phyloP scores from a whole-genome alignment of 1,140 invertebrate species.

The Medauroidea extradentata region DNA sequence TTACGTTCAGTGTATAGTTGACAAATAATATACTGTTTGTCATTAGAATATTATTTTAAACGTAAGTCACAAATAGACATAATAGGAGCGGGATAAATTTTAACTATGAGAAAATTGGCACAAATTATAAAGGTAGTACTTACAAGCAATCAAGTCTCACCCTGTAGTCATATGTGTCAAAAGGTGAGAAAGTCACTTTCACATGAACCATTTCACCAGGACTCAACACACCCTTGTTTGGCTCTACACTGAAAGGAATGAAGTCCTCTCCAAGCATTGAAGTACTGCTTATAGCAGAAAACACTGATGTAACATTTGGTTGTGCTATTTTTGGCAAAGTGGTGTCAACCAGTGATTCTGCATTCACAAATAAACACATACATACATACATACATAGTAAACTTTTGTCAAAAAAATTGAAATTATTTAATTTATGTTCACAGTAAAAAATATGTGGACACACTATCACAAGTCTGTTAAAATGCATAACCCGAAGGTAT shows the following conservation, averaged over 20 bases:
- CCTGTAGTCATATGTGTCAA: slow-evolving; percentile 36
- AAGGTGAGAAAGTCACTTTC: slow-evolving; percentile 31
- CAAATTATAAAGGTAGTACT: too few species aligned
- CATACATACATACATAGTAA: neutral
- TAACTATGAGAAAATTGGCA: too few species aligned
- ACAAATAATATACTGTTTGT: too few species aligned
- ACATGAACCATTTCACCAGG: slow-evolving; percentile 24
- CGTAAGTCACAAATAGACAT: too few species aligned
- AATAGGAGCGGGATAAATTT: too few species aligned
- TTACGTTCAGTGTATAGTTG: too few species aligned
- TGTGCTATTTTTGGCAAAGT: neutral
- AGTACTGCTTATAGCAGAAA: neutral
- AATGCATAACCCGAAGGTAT: too few species aligned
- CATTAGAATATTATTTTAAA: too few species aligned
- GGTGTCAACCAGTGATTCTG: neutral
- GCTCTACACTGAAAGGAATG: slow-evolving; percentile 33
- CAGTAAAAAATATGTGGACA: too few species aligned
- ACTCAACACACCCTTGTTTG: slow-evolving; percentile 28
- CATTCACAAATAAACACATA: neutral
- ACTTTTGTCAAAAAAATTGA: neutral
- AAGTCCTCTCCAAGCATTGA: neutral
- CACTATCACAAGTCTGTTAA: too few species aligned
- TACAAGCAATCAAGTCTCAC: slow-evolving; percentile 1
- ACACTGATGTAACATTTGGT: neutral
- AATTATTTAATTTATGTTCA: neutral